Conservation (phyloP, 2,797 vertebrate genomes). For the Anas capensis region DNA sequence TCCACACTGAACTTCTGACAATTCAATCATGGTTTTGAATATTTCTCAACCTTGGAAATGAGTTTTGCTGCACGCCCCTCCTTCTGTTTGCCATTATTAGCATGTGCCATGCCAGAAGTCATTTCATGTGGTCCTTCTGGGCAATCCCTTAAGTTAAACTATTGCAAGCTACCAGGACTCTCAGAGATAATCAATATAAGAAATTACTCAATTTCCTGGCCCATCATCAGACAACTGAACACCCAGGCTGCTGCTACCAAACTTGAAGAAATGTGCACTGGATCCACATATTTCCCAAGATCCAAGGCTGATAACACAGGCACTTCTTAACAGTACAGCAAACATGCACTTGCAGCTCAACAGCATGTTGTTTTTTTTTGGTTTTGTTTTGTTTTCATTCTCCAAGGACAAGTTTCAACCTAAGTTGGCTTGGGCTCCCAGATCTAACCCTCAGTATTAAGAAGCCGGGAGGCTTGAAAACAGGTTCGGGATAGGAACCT, state of each 20-base stretch:
- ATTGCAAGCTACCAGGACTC: neutral
- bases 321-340: neutral
- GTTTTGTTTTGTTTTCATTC: neutral
- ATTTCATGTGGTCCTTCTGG: neutral
- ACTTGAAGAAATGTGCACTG: neutral
- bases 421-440: neutral
- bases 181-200: neutral
- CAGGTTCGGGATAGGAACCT: neutral
- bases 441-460: neutral
- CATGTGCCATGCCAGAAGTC: neutral
- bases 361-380: neutral
- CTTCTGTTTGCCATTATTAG: neutral
- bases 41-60: neutral
- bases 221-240: neutral
- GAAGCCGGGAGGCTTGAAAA: neutral
- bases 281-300: neutral
- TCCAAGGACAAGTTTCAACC: neutral
- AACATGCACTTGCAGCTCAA: neutral
- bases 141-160: neutral
- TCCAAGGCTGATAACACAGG: neutral
- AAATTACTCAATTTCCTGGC: conserved; percentile 33
- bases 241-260: neutral
- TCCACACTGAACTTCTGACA: neutral
- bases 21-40: neutral
- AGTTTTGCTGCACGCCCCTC: neutral